Base-by-base conservation (phyloP, 2,888 invertebrate species). In the Dyspetes luteomarginatus region DNA sequence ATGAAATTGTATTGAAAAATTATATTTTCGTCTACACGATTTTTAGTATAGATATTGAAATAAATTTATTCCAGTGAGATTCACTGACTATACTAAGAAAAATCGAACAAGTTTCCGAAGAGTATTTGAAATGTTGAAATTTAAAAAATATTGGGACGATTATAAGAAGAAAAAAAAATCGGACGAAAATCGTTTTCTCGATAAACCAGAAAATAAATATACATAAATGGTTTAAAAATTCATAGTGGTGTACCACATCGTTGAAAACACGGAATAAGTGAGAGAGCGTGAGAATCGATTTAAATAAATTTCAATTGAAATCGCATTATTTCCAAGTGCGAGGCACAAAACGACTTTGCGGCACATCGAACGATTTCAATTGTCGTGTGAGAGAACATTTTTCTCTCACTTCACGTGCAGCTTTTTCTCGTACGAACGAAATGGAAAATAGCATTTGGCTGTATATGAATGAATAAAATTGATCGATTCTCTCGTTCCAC, bases 241-340 rank as follows among this genome's bases (percentile, higher is more conserved):
- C n/a, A n/a, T n/a, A n/a, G n/a, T n/a, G n/a, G n/a, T n/a, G n/a
- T n/a, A n/a, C n/a, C n/a, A n/a, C n/a, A 45, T 45, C 56, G 58
- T 36, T 36, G 43, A 68, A 68, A 78, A 72, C 48, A 52, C 15
- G 72, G 26, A 67, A 60, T 17, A 56, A 73, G 78, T 68, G 67
- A 41, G 43, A 67, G 43, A 71, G 65, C 56, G 64, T 65, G 26
- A n/a, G 56, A 83, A 77, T 82, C 71, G 83, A 76, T 85, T 85
- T 83, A 80, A 85, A 82, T 83, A 80, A 83, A 85, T 85, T 83
- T 84, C 75, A 81, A 76, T 81, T 75, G 58, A 78, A 50, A 76
- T 68, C 52, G 73, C 19, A 73, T 62, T 67, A 56, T 52, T 58
- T 55, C 50, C 48, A 24, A 45, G 56, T 5, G 41, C 48, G 56